phyloP scores from a whole-genome alignment of 2,797 vertebrate species.

The Calcarius lapponicus region DNA sequence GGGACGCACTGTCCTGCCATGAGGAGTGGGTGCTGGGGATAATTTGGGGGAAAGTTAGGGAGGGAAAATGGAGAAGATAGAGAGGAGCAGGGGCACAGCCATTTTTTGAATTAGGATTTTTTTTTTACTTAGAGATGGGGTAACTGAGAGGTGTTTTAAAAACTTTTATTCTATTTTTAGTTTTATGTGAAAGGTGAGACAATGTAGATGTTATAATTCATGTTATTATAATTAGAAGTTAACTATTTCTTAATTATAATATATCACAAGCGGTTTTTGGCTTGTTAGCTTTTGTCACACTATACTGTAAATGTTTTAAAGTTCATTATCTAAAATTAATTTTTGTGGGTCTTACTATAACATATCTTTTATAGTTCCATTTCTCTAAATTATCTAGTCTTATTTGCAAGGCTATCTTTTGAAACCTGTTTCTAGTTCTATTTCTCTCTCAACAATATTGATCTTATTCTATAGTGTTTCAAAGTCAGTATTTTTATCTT shows the following conservation, averaged over 20 bases:
- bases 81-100: background rate
- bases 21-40: background rate
- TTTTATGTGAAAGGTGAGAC: background rate
- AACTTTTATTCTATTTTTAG: background rate
- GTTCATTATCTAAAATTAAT: background rate
- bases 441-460: too few species aligned
- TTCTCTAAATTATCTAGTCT: background rate
- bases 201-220: background rate
- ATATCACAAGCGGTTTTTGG: background rate
- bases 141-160: background rate
- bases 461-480: background rate
- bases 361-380: background rate
- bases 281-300: background rate
- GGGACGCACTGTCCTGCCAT: background rate
- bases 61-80: background rate
- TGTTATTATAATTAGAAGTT: background rate
- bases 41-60: too few species aligned
- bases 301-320: background rate
- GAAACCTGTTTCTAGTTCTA: too few species aligned
- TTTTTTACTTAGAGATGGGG: background rate
- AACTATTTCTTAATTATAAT: background rate
- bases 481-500: background rate
- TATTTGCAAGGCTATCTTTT: background rate
- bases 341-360: background rate
- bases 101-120: too few species aligned